These are phyloP conservation scores for Crepidodera aurea DNA, from an alignment of 2,888 invertebrate species.

Conservation along the genomic window DNA sequence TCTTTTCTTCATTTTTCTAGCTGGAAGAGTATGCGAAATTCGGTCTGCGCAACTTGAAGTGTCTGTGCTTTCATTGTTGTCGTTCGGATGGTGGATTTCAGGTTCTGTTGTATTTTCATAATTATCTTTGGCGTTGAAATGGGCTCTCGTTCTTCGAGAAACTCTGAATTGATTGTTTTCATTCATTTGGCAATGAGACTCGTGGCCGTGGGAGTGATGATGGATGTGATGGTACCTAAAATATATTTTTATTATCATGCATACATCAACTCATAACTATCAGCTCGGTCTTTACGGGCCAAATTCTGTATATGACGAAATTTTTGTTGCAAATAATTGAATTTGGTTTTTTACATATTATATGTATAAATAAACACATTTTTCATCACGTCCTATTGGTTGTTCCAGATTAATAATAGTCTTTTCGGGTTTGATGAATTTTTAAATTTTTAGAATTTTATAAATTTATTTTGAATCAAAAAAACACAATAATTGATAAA, in stretches of 20 bases:
- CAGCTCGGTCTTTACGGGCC: background rate
- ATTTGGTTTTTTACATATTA: too few species aligned
- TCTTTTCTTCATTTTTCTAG: constrained; percentile 66
- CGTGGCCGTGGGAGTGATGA: constrained; percentile 59
- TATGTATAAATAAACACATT: too few species aligned
- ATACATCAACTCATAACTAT: too few species aligned
- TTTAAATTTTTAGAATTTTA: too few species aligned
- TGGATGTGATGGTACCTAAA: constrained; percentile 57
- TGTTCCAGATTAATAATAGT: too few species aligned
- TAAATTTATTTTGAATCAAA: too few species aligned
- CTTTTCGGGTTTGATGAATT: too few species aligned
- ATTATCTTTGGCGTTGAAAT: constrained; percentile 61
- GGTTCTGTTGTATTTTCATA: constrained; percentile 66
- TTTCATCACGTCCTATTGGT: too few species aligned
- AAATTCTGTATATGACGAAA: too few species aligned
- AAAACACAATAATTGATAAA: too few species aligned
- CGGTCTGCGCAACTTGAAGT: constrained; percentile 62
- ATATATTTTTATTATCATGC: background rate
- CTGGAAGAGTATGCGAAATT: constrained; percentile 66
- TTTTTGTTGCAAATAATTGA: too few species aligned
- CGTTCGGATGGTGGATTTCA: constrained; percentile 57
- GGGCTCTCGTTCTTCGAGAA: constrained; percentile 53
- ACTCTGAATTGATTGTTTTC: constrained; percentile 54
- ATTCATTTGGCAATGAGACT: constrained; percentile 60
- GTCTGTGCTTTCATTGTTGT: constrained; percentile 62